Percentiles rank a stretch among this genome's conserved stretches.
These are phyloP conservation scores for Spinus pinus DNA, from an alignment of 2,797 vertebrate species.

Conservation along the genomic window DNA sequence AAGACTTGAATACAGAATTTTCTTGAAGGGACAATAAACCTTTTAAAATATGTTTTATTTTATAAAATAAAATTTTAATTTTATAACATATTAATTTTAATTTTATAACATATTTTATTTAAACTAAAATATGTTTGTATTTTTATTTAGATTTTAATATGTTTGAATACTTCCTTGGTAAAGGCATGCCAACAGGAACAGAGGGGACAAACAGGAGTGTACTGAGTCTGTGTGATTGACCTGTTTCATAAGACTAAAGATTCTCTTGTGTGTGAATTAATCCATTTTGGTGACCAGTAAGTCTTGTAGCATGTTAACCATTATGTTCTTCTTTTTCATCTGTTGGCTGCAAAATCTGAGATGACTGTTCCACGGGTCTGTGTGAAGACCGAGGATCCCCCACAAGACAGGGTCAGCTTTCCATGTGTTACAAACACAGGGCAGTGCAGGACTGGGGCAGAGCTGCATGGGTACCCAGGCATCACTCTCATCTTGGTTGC, in stretches of 20 bases:
- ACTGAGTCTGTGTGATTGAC: neutral
- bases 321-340: neutral
- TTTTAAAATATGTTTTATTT: no score
- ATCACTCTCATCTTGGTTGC: neutral
- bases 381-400: neutral
- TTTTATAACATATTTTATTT: no score
- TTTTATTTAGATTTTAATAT: neutral
- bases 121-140: neutral
- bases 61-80: no score
- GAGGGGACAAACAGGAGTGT: neutral
- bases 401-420: neutral
- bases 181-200: neutral
- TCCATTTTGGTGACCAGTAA: neutral
- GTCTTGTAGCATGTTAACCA: neutral
- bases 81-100: no score
- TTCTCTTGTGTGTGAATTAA: neutral
- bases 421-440: fast-evolving
- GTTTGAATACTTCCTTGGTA: neutral
- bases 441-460: neutral
- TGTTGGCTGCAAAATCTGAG: neutral
- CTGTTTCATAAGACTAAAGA: neutral
- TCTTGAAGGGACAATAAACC: neutral
- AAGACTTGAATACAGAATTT: neutral
- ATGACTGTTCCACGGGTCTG: fast-evolving
- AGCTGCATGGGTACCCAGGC: fast-evolving